Evolutionary conservation across 2,888 invertebrate genomes (phyloP).

Genomic region (Cataglyphis livida): DNA sequence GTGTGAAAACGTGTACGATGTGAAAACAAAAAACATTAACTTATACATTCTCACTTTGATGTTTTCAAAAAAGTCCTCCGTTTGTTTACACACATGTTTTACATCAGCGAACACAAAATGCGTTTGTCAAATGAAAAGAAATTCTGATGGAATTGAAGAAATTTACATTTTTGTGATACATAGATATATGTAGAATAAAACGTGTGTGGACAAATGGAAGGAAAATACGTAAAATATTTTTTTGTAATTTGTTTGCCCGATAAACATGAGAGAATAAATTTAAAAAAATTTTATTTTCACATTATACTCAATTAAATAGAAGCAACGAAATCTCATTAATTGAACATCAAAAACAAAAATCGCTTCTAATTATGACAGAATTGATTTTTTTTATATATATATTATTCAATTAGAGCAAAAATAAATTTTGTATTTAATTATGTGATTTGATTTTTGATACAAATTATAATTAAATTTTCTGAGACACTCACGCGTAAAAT

Average conservation of each 20-base stretch:
- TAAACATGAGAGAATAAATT: neutral
- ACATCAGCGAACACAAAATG: neutral
- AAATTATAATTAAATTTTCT: neutral
- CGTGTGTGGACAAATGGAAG: neutral
- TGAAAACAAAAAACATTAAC: neutral
- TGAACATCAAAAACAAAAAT: neutral
- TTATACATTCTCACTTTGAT: neutral
- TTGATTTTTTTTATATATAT: neutral
- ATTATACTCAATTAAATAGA: neutral
- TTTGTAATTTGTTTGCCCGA: neutral
- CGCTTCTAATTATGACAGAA: neutral
- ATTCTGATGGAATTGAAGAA: slow-evolving; percentile 5
- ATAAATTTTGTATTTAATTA: neutral
- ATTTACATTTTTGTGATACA: neutral
- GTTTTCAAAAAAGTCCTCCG: neutral
- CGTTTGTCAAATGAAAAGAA: neutral
- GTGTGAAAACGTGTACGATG: neutral
- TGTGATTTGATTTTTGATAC: neutral
- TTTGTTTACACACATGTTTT: neutral
- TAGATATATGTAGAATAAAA: neutral
- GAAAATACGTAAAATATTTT: neutral
- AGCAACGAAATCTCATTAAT: neutral
- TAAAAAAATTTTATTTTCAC: neutral
- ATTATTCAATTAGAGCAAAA: neutral
- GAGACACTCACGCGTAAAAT: neutral